phyloP scores from a whole-genome alignment of 2,113 vertebrate species.

The Noctilio leporinus region DNA sequence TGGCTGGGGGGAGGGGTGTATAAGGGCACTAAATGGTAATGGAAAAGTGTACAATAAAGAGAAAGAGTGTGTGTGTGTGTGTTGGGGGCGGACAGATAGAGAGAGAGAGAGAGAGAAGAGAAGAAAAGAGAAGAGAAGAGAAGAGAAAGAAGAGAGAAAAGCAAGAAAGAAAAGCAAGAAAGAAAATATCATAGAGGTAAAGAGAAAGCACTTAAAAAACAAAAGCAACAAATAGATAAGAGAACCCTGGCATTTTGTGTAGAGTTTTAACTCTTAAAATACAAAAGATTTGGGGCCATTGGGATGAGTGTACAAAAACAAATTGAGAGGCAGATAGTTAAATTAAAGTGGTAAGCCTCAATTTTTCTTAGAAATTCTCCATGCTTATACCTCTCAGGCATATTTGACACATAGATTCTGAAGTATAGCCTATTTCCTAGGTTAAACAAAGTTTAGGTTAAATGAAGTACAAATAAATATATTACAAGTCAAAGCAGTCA shows the following conservation, averaged over 20 bases:
- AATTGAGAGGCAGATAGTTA: background rate
- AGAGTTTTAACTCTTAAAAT: background rate
- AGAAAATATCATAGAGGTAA: background rate
- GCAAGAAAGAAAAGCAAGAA: too few species aligned
- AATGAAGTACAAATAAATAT: background rate
- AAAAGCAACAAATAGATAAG: background rate
- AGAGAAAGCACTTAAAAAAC: background rate
- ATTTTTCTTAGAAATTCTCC: background rate
- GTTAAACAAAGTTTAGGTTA: background rate
- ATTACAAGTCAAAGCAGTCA: background rate
- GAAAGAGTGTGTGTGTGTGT: too few species aligned
- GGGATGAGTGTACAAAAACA: background rate
- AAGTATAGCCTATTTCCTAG: background rate
- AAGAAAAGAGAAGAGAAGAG: too few species aligned
- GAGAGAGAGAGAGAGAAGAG: too few species aligned
- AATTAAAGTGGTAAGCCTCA: background rate
- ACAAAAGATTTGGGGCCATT: background rate
- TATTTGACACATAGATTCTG: background rate
- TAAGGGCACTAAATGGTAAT: too few species aligned
- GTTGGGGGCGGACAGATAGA: too few species aligned
- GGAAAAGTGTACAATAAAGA: too few species aligned
- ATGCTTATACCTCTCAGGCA: accelerated
- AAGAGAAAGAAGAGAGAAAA: too few species aligned
- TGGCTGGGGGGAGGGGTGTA: too few species aligned
- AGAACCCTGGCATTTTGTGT: background rate